Conservation (phyloP, 2,888 invertebrate genomes). For the Ischnura elegans region DNA sequence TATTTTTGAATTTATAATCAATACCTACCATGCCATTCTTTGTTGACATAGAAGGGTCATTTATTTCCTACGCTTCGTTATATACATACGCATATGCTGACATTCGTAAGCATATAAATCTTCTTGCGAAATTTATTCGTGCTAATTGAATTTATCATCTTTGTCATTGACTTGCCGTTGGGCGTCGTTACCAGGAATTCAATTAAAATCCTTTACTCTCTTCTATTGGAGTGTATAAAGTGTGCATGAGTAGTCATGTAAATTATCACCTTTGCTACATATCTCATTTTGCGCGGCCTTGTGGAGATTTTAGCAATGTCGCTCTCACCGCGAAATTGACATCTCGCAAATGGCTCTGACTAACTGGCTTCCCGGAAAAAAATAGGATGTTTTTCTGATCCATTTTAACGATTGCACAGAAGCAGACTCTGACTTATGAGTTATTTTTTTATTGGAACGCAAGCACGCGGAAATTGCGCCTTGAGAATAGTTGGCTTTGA, state of each 20-base stretch:
- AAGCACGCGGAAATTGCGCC: neutral
- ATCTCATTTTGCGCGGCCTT: neutral
- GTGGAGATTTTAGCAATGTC: too few relatives aligned
- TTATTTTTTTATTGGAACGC: neutral
- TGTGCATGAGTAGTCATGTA: neutral
- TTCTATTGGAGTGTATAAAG: neutral
- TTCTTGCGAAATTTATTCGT: too few relatives aligned
- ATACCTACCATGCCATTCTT: too few relatives aligned
- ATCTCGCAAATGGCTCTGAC: neutral
- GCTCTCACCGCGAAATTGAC: neutral
- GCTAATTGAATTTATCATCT: too few relatives aligned
- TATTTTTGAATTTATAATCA: too few relatives aligned
- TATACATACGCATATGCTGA: too few relatives aligned
- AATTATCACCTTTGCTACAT: neutral
- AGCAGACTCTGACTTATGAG: neutral
- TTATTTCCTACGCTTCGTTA: too few relatives aligned
- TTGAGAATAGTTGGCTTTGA: neutral
- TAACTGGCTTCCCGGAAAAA: neutral
- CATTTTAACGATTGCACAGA: neutral
- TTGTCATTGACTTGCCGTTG: too few relatives aligned
- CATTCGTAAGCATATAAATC: too few relatives aligned
- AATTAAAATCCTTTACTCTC: neutral
- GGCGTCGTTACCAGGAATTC: too few relatives aligned
- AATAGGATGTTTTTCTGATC: neutral
- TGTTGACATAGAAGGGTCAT: too few relatives aligned